Evolutionary conservation across 2,113 vertebrate genomes (phyloP).

Genomic region (Tetrao urogallus): DNA sequence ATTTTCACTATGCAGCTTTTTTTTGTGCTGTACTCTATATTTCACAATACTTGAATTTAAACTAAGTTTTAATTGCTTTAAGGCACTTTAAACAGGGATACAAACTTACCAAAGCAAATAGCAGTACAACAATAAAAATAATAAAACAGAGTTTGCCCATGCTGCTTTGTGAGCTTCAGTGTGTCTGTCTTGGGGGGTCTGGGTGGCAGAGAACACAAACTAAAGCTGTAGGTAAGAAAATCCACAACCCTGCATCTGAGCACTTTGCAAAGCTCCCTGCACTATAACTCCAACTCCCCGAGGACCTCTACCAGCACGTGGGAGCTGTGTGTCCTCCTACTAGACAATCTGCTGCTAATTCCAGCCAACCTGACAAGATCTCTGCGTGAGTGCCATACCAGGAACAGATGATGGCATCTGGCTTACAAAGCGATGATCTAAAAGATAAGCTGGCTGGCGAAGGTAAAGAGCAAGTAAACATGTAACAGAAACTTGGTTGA

Average conservation of each 20-base stretch:
- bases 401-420: background rate
- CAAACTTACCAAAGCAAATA: slow-evolving; percentile 77
- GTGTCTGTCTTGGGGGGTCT: background rate
- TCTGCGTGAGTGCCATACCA: background rate
- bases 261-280: background rate
- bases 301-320: background rate
- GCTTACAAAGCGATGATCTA: background rate
- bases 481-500: background rate
- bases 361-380: background rate
- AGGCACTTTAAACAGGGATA: slow-evolving; percentile 73
- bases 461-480: background rate
- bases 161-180: slow-evolving; percentile 41
- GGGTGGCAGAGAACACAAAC: background rate
- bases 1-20: slow-evolving; percentile 64
- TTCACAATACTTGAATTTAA: slow-evolving; percentile 77
- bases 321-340: background rate
- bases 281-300: background rate
- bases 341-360: background rate
- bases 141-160: slow-evolving; percentile 16
- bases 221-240: background rate
- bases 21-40: slow-evolving; percentile 59
- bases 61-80: slow-evolving; percentile 69
- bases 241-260: background rate
- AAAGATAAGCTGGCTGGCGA: background rate
- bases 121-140: slow-evolving; percentile 60